Evolutionary conservation across 2,888 invertebrate genomes (phyloP).

Genomic region (Hypselothyrea guttata): DNA sequence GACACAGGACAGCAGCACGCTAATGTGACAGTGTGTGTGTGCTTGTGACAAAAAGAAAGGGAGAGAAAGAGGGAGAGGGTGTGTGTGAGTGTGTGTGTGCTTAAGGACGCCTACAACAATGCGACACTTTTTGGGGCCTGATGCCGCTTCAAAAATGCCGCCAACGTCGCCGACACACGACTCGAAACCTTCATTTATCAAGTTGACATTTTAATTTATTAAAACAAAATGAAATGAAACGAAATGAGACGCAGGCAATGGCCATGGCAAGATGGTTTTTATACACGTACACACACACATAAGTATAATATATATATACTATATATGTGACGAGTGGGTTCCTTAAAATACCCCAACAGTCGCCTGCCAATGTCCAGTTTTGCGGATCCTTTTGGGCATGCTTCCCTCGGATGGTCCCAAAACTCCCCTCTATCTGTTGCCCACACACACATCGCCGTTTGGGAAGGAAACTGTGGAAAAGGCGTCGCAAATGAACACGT

Average conservation of each 20-base stretch:
- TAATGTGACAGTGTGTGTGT: conserved; percentile 35
- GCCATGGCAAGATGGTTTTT: conserved; percentile 7
- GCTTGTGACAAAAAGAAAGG: conserved; percentile 1
- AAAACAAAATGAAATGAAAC: conserved; percentile 78
- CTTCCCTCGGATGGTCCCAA: no score
- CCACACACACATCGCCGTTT: no score
- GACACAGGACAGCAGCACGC: conserved; percentile 42
- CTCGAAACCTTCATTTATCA: conserved; percentile 80
- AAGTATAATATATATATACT: no score
- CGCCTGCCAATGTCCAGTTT: conserved; percentile 18
- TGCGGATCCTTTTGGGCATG: neutral
- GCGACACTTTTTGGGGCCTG: conserved; percentile 49
- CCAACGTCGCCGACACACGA: conserved; percentile 43
- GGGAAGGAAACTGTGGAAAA: conserved; percentile 21
- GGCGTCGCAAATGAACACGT: conserved; percentile 68
- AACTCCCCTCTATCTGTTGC: no score
- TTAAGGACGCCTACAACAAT: conserved; percentile 40
- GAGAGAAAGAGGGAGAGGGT: no score
- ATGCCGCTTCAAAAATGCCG: conserved; percentile 67
- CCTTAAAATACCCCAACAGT: conserved; percentile 5
- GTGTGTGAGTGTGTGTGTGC: conserved; percentile 9
- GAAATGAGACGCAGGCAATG: conserved; percentile 21
- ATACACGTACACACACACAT: no score
- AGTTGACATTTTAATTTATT: conserved; percentile 82
- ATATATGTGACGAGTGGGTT: neutral